phyloP scores from a whole-genome alignment of 2,888 invertebrate species.

The Alcis repandata region DNA sequence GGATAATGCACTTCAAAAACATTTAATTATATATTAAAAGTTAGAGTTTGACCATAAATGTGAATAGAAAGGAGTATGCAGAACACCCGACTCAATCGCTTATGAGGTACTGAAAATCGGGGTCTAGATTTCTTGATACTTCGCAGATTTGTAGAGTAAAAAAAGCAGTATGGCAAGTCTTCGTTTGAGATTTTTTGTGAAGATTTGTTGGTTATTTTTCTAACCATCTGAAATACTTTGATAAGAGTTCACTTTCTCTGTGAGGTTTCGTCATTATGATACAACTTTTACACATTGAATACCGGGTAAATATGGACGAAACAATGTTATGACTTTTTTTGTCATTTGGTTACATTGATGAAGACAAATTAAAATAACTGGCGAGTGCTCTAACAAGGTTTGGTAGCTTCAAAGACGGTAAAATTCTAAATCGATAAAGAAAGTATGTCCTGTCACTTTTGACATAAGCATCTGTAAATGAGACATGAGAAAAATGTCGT shows the following conservation, averaged over 20 bases:
- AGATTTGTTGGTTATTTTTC: too few relatives aligned
- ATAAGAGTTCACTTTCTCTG: neutral
- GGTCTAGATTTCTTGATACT: conserved; percentile 37
- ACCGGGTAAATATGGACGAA: too few relatives aligned
- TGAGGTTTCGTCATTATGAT: neutral
- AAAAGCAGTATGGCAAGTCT: conserved; percentile 24
- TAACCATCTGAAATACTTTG: neutral
- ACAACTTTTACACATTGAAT: too few relatives aligned
- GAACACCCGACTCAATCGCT: conserved; percentile 22
- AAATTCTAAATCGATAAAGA: too few relatives aligned
- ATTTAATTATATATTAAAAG: conserved; percentile 58
- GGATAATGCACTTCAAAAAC: conserved; percentile 66
- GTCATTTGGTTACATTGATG: too few relatives aligned
- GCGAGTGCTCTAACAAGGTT: too few relatives aligned
- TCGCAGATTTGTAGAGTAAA: conserved; percentile 23
- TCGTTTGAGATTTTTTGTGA: conserved; percentile 4
- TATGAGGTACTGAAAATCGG: conserved; percentile 46
- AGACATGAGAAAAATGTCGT: too few relatives aligned
- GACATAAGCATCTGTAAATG: too few relatives aligned
- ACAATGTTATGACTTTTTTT: too few relatives aligned
- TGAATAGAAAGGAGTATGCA: conserved; percentile 41
- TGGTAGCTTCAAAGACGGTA: too few relatives aligned
- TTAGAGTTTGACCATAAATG: conserved; percentile 20
- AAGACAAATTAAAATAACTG: too few relatives aligned
- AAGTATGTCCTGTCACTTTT: too few relatives aligned